Evolutionary conservation across 2,888 invertebrate species (phyloP).

Genomic region (Watsonalla binaria): DNA sequence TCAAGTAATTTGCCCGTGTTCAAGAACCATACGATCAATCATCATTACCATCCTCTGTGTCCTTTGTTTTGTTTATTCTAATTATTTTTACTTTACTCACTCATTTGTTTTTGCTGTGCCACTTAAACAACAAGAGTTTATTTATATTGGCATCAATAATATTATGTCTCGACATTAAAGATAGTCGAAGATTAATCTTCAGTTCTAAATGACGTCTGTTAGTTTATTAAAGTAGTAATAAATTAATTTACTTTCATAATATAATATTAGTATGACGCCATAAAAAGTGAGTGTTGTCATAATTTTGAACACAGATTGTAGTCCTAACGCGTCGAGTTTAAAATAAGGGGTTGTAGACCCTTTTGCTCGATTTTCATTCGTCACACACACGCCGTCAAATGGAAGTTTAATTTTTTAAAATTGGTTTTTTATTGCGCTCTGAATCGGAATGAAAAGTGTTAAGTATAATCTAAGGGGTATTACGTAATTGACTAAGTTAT

Average conservation of each 20-base stretch:
- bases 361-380: constrained; percentile 62
- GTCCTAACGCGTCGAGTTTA: constrained; percentile 56
- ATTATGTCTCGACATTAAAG: too few species aligned
- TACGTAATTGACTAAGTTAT: not conserved
- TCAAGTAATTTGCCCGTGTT: too few species aligned
- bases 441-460: constrained; percentile 44
- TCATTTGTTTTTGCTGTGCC: too few species aligned
- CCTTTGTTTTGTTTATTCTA: too few species aligned
- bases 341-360: constrained; percentile 65
- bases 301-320: constrained; percentile 74
- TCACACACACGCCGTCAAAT: constrained; percentile 73
- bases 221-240: constrained; percentile 59
- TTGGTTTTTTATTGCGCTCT: constrained; percentile 67
- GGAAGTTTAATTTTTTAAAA: constrained; percentile 72
- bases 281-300: constrained; percentile 71
- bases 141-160: too few species aligned
- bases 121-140: too few species aligned
- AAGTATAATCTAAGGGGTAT: constrained; percentile 15
- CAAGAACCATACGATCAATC: too few species aligned
- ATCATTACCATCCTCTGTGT: too few species aligned
- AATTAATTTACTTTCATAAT: constrained; percentile 66
- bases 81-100: too few species aligned
- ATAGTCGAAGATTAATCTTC: not conserved
- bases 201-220: constrained; percentile 48
- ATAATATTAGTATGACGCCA: constrained; percentile 54